Evolutionary conservation across 1,140 invertebrate species (phyloP).

Genomic region (Diabrotica virgifera): DNA sequence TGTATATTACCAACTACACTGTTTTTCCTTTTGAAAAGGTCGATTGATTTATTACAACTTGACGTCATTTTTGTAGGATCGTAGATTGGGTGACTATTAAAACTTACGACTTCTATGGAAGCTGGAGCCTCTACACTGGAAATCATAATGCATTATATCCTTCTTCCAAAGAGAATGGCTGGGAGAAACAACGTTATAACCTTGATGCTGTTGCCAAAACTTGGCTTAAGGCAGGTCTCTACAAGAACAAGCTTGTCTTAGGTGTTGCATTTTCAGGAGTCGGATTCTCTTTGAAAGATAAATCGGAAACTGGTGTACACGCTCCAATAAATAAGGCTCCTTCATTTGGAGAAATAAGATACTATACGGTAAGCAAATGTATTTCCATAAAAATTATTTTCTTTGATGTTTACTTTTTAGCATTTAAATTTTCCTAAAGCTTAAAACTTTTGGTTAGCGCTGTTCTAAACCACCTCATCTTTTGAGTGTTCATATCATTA

Average conservation of each 20-base stretch:
- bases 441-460: no score
- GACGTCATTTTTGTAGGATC: constrained; percentile 36
- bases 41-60: not conserved
- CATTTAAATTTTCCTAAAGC: no score
- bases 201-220: constrained; percentile 24
- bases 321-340: constrained; percentile 54
- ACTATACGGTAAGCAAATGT: constrained; percentile 3
- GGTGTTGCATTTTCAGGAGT: constrained; percentile 65
- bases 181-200: constrained; percentile 13
- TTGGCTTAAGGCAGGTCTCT: constrained; percentile 46
- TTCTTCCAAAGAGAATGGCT: constrained; percentile 7
- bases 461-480: no score
- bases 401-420: no score
- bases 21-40: no score
- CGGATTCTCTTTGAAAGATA: constrained; percentile 55
- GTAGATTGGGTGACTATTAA: constrained; percentile 51
- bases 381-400: not conserved
- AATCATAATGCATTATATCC: constrained; percentile 4
- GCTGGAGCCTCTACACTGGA: constrained; percentile 10
- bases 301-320: constrained; percentile 51
- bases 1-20: no score
- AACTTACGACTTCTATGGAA: constrained; percentile 12
- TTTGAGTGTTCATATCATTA: no score
- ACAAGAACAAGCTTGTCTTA: constrained; percentile 58
- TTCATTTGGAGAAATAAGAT: constrained; percentile 4